These are phyloP conservation scores for Orthonevra nobilis DNA, from an alignment of 2,888 invertebrate genomes.

Conservation along the genomic window DNA sequence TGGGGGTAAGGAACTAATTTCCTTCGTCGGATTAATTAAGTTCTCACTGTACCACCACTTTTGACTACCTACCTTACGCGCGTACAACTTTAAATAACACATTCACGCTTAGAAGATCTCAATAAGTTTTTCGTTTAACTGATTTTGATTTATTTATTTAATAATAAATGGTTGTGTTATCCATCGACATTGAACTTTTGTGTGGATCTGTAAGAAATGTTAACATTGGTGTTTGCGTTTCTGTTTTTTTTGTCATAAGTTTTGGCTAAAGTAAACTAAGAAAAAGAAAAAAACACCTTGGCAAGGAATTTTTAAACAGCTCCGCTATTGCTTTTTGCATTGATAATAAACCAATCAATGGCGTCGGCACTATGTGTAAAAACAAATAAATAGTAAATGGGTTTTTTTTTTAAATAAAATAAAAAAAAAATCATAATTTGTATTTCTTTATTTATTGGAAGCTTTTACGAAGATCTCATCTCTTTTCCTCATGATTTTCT, in stretches of 20 bases:
- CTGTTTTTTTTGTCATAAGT: constrained; percentile 33
- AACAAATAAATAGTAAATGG: no score
- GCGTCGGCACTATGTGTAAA: constrained; percentile 59
- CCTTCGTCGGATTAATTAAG: no score
- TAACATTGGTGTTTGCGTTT: constrained; percentile 56
- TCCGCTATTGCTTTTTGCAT: constrained; percentile 51
- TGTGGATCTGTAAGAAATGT: constrained; percentile 48
- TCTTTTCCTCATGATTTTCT: constrained; percentile 48
- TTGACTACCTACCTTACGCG: no score
- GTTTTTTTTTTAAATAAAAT: constrained; percentile 21
- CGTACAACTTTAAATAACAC: no score
- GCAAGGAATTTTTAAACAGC: constrained; percentile 41
- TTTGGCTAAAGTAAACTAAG: constrained; percentile 22
- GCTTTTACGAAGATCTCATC: constrained; percentile 63
- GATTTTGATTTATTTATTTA: constrained; percentile 44
- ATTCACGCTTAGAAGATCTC: no score
- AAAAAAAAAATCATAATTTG: constrained; percentile 61
- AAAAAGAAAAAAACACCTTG: constrained; percentile 22
- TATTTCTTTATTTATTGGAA: constrained; percentile 66
- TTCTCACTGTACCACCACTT: no score
- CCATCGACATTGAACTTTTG: no score
- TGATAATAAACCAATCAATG: constrained; percentile 31
- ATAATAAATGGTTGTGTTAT: constrained; percentile 38
- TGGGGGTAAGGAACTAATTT: no score
- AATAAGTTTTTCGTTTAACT: constrained; percentile 23